These are phyloP conservation scores for Caenorhabditis sp. DNA, from an alignment of 2,888 invertebrate species.

Conservation along the genomic window DNA sequence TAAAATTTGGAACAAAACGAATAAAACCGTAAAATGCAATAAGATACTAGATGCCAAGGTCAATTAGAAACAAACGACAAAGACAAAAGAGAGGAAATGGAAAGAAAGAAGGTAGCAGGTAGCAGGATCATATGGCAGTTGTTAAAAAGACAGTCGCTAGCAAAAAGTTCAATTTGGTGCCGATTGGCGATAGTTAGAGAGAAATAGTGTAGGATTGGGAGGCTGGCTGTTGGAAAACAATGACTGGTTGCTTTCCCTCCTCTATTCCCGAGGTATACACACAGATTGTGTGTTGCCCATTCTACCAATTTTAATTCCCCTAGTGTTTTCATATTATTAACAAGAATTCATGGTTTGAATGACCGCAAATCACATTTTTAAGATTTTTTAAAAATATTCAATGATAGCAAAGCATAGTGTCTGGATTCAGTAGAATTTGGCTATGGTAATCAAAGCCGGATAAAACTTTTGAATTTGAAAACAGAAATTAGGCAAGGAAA, in stretches of 20 bases:
- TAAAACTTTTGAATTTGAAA: no score
- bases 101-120: not conserved
- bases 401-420: no score
- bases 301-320: no score
- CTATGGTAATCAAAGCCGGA: no score
- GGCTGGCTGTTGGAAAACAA: constrained; percentile 43
- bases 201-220: constrained; percentile 10
- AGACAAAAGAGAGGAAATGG: not conserved
- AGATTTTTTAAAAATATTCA: no score
- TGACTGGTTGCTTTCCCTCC: constrained; percentile 33
- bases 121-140: constrained; percentile 29
- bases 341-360: no score
- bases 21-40: not conserved
- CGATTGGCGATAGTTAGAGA: constrained; percentile 24
- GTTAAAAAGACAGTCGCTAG: constrained; percentile 9
- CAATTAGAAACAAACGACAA: constrained; percentile 3
- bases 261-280: constrained; percentile 7
- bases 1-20: not conserved
- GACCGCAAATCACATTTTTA: no score
- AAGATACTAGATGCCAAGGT: constrained; percentile 16
- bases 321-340: no score
- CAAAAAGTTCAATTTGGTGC: constrained; percentile 13
- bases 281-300: constrained; percentile 10
- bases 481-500: no score
- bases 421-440: no score